A percentile compares a stretch with the other conserved stretches of the same genome.
Conservation (phyloP, 2,888 invertebrate genomes). For the Oscheius sp. region DNA sequence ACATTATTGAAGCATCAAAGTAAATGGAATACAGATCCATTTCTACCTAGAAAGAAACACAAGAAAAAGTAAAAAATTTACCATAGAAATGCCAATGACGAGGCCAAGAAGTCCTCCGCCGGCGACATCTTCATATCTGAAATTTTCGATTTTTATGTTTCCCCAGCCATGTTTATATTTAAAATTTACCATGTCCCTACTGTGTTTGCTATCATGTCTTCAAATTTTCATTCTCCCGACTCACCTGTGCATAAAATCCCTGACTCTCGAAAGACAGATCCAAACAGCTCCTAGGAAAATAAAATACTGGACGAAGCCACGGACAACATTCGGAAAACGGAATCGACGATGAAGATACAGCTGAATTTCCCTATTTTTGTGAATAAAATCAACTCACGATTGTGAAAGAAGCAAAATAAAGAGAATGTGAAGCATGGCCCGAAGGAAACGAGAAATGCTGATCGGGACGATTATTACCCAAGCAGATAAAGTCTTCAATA, state of each 20-base stretch:
- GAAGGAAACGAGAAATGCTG: constrained; percentile 63
- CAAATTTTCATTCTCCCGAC: background rate
- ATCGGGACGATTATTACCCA: constrained; percentile 52
- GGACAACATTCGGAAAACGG: constrained; percentile 43
- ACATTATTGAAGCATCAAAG: background rate
- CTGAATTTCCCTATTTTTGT: too few relatives aligned
- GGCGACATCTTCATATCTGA: constrained; percentile 53
- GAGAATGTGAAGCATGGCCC: constrained; percentile 58
- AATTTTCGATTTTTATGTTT: background rate
- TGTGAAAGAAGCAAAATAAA: constrained; percentile 59
- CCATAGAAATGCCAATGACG: constrained; percentile 50
- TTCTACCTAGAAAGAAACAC: background rate
- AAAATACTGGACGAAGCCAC: constrained; percentile 52
- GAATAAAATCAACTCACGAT: constrained; percentile 54
- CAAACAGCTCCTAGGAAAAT: constrained; percentile 59
- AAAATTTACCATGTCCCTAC: too few relatives aligned
- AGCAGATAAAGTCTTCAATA: constrained; percentile 55
- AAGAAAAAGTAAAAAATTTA: constrained; percentile 2
- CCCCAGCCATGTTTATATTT: background rate
- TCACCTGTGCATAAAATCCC: constrained; percentile 64
- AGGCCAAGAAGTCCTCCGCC: constrained; percentile 63
- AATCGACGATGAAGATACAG: constrained; percentile 59
- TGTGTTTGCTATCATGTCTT: too few relatives aligned
- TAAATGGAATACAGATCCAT: background rate
- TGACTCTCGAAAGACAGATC: constrained; percentile 60